Conservation (phyloP, 1,140 invertebrate genomes). For the Cephus cinctus region DNA sequence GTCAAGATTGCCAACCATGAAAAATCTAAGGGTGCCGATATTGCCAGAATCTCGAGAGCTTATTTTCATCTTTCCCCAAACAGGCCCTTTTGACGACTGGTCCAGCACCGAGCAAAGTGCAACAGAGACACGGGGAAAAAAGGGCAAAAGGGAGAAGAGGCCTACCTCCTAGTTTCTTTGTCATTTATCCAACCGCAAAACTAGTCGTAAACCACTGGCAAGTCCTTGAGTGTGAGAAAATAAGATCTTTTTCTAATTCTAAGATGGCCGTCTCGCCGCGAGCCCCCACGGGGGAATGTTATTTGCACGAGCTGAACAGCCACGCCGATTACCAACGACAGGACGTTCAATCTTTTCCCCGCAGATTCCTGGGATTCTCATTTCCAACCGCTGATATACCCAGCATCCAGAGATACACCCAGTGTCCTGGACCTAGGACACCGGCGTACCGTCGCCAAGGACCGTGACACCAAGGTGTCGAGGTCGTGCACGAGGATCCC, state of each 20-base stretch:
- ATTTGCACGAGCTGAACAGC: constrained; percentile 21
- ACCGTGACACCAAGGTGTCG: neutral
- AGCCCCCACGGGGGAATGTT: constrained; percentile 27
- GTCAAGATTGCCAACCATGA: no score
- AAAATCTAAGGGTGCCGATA: no score
- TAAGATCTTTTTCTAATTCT: constrained; percentile 30
- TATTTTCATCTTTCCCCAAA: no score
- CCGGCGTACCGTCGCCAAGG: neutral
- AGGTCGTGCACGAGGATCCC: constrained; percentile 15
- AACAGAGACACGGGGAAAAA: neutral
- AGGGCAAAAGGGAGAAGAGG: neutral
- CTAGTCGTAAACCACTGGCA: constrained; percentile 27
- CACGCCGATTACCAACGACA: constrained; percentile 31
- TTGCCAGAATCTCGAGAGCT: no score
- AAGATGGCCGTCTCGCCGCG: constrained; percentile 11
- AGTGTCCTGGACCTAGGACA: no score
- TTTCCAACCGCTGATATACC: no score
- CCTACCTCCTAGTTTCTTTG: constrained; percentile 17
- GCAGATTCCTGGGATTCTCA: no score
- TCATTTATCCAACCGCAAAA: constrained; percentile 39
- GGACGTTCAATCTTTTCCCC: constrained; percentile 18
- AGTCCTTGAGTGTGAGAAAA: constrained; percentile 32
- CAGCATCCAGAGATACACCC: no score
- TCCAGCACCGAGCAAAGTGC: neutral
- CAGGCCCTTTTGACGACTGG: no score